Percentiles rank a stretch among this genome's conserved stretches.
Evolutionary conservation across 2,113 vertebrate genomes (phyloP).

Genomic region (Hiodon tergisus): DNA sequence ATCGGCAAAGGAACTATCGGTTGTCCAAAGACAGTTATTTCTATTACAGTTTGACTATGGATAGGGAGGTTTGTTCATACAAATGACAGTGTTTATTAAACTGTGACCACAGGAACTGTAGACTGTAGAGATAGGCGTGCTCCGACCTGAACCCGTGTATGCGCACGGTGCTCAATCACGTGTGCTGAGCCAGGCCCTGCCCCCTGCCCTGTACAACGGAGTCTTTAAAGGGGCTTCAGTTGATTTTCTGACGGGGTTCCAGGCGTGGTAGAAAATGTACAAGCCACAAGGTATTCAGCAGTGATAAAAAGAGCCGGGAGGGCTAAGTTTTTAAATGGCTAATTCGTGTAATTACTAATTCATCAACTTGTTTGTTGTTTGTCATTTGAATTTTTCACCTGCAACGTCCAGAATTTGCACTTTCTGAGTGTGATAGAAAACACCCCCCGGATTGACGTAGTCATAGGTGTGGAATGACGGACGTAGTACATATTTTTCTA

Average conservation of each 20-base stretch:
- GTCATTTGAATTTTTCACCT: neutral
- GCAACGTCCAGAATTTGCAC: neutral
- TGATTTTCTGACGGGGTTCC: no score
- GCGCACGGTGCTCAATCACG: no score
- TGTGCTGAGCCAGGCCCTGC: neutral
- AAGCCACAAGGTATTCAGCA: neutral
- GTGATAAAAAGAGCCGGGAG: neutral
- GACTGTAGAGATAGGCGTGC: no score
- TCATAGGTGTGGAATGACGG: neutral
- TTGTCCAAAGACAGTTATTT: neutral
- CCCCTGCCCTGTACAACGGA: neutral
- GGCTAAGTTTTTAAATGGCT: slow-evolving; percentile 1
- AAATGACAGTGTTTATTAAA: no score
- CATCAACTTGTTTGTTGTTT: neutral
- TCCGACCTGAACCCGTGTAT: no score
- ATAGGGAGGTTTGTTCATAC: no score
- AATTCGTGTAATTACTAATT: neutral
- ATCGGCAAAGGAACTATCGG: no score
- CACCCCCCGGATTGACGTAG: no score
- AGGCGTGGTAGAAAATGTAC: no score
- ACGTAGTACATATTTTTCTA: neutral
- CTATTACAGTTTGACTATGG: neutral
- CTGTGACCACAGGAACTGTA: no score
- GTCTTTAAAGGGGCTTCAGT: no score
- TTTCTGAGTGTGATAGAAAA: neutral